These are phyloP conservation scores for Atractosteus spatula DNA, from an alignment of 2,113 vertebrate genomes.

Conservation along the genomic window DNA sequence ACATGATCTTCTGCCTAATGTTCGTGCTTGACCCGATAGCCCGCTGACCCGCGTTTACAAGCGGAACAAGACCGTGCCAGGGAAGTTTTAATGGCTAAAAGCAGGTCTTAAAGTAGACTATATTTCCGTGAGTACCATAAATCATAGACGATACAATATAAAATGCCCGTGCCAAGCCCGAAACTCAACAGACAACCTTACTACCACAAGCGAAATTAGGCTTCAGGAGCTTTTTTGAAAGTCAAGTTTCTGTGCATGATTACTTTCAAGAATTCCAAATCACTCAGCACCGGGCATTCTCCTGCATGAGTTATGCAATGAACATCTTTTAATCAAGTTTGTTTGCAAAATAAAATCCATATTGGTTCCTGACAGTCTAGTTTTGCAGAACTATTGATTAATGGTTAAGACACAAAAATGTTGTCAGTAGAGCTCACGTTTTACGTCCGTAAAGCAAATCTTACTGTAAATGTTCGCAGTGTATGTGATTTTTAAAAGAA, in stretches of 20 bases:
- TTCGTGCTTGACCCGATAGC: constrained; percentile 51
- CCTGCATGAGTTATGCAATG: no score
- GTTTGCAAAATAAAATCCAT: neutral
- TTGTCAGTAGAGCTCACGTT: neutral
- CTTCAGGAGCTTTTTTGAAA: no score
- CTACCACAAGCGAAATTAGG: no score
- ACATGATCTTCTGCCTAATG: constrained; percentile 20
- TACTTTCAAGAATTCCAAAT: no score
- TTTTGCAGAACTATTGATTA: neutral
- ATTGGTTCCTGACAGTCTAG: neutral
- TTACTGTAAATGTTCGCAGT: no score
- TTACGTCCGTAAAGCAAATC: no score
- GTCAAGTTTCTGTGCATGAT: no score
- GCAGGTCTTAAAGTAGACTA: constrained; percentile 15
- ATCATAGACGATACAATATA: constrained; percentile 3
- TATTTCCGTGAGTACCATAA: constrained; percentile 28
- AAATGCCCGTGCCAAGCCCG: no score
- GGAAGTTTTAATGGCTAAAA: constrained; percentile 27
- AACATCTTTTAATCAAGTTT: neutral
- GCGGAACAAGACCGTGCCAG: constrained; percentile 35
- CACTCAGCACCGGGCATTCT: no score
- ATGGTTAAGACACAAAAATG: neutral
- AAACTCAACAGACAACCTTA: no score
- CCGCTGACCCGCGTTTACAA: constrained; percentile 46
- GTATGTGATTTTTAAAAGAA: no score